Evolutionary conservation across 2,888 invertebrate genomes (phyloP).

Genomic region (Spodoptera exigua): DNA sequence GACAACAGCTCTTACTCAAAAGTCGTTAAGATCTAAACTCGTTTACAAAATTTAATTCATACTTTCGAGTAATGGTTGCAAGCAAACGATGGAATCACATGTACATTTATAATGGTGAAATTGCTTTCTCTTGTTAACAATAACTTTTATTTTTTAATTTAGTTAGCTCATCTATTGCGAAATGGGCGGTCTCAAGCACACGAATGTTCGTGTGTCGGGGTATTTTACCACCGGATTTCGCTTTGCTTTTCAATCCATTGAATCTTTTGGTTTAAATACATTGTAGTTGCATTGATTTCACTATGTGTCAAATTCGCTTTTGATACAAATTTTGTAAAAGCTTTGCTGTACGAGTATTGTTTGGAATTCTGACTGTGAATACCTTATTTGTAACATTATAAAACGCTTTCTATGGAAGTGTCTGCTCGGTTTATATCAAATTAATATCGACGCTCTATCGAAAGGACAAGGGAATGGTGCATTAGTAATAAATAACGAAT

Average conservation of each 20-base stretch:
- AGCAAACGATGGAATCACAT: constrained; percentile 77
- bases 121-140: constrained; percentile 75
- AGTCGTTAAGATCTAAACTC: constrained; percentile 49
- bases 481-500: constrained; percentile 53
- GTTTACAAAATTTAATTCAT: constrained; percentile 63
- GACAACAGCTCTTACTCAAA: constrained; percentile 42
- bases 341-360: not conserved
- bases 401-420: constrained; percentile 34
- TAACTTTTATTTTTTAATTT: constrained; percentile 62
- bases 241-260: constrained; percentile 21
- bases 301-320: too few species aligned
- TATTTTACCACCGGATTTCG: constrained; percentile 25
- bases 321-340: too few species aligned
- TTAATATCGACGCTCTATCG: constrained; percentile 44
- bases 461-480: constrained; percentile 54
- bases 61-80: constrained; percentile 60
- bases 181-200: constrained; percentile 39
- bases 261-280: not conserved
- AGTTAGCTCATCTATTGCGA: constrained; percentile 57
- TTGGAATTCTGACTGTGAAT: too few species aligned
- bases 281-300: not conserved
- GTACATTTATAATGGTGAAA: constrained; percentile 69
- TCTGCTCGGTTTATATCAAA: constrained; percentile 39
- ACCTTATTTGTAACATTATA: constrained; percentile 16
- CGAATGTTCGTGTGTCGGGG: constrained; percentile 44